Conservation (phyloP, 1,140 invertebrate species). For the Lucilia sericata region DNA sequence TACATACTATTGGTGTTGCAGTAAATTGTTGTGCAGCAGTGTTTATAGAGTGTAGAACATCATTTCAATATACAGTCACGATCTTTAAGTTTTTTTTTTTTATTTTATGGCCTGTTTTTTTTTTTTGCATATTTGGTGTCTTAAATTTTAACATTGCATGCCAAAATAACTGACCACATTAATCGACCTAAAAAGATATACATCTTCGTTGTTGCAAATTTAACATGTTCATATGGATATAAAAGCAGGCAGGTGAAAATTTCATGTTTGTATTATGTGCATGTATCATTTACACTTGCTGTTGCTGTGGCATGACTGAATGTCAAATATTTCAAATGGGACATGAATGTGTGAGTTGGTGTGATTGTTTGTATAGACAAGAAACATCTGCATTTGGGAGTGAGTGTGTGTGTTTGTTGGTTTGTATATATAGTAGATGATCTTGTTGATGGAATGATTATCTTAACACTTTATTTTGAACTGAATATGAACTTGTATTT, state of each 20-base stretch:
- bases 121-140: not conserved
- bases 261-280: constrained; percentile 27
- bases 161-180: constrained; percentile 35
- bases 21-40: not conserved
- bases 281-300: constrained; percentile 39
- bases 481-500: not conserved
- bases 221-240: not conserved
- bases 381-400: not conserved
- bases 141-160: not conserved
- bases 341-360: not conserved
- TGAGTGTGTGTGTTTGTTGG: not conserved
- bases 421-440: not conserved
- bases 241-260: constrained; percentile 35
- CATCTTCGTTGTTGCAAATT: constrained; percentile 18
- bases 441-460: not conserved
- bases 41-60: not conserved
- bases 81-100: not conserved
- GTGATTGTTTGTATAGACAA: not conserved
- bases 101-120: not conserved
- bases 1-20: not conserved
- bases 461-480: constrained; percentile 12
- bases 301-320: constrained; percentile 22
- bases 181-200: constrained; percentile 40
- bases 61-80: constrained; percentile 7
- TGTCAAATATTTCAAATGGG: constrained; percentile 30